Base-by-base conservation (phyloP, 2,888 invertebrate species). In the Eupithecia subumbrata region DNA sequence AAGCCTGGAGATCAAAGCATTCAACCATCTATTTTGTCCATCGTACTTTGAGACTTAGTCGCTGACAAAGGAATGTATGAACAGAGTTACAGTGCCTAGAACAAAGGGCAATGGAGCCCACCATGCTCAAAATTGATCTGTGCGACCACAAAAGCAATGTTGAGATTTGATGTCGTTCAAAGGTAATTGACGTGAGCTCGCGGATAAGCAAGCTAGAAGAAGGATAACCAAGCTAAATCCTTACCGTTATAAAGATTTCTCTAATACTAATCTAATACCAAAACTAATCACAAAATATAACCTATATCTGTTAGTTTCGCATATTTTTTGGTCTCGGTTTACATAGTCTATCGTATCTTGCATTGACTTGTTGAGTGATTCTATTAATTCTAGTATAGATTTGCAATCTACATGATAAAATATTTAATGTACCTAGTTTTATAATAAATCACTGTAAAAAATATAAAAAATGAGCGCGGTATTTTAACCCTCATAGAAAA, bases 301-400 rank as follows among this genome's bases (percentile, higher is more conserved):
- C 30, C 30, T 2, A 30, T 30, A 30, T 30, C 30, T 30, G 30
- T 2, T 30, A 64, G 64, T 34, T 77, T 52, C n/a, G 66, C 60
- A 25, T 60, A 14, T 60, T 25, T 14, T 60, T 25, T 60, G 12
- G 0, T 60, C 60, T 5, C 14, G 25, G 12, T 25, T 25, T 12
- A 60, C 22, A 60, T 25, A 60, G 22, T 60, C 60, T 25, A 25
- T 60, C 25, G 5, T 25, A 14, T 60, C 22, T 60, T 60, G 60
- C 25, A 73, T 75, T 48, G 60, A 56, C 48, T 73, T 74, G 60
- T 60, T 60, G 11, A 71, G 52, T 14, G 73, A 40, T 0, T 71
- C 60, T 52, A 79, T 69, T 70, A 76, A 48, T 30, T 67, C 60
- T 1, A 66, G 74, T 63, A 78, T 72, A 22, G 71, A 40, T 34